phyloP scores from a whole-genome alignment of 2,888 invertebrate genomes.

The Drosophila robusta region DNA sequence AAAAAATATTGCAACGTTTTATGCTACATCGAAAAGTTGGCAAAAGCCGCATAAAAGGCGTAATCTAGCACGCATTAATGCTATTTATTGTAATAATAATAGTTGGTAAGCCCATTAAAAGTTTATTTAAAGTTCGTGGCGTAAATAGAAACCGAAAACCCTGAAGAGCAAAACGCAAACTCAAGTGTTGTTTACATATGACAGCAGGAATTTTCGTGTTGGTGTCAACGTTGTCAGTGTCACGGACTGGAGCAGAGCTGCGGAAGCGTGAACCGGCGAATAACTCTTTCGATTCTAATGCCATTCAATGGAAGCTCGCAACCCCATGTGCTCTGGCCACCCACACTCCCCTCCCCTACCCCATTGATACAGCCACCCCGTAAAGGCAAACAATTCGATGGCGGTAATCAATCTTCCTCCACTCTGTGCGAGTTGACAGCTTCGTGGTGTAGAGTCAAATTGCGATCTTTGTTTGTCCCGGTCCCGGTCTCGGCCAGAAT shows the following conservation, averaged over 20 bases:
- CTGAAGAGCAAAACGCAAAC: constrained; percentile 21
- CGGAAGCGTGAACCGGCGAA: constrained; percentile 32
- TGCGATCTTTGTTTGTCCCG: constrained; percentile 82
- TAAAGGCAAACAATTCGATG: constrained; percentile 84
- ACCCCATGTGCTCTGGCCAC: constrained; percentile 4
- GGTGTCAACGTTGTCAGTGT: constrained; percentile 45
- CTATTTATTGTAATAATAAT: constrained; percentile 3
- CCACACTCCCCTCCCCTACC: constrained; percentile 3
- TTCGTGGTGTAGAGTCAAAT: constrained; percentile 85
- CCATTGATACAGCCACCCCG: constrained; percentile 49
- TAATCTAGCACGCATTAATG: too few species aligned
- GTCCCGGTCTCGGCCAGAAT: constrained; percentile 46
- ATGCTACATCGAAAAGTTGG: background rate
- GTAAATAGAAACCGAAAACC: constrained; percentile 24
- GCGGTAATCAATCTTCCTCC: constrained; percentile 86
- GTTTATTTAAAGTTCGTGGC: constrained; percentile 49
- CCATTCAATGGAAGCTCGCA: constrained; percentile 73
- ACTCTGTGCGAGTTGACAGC: constrained; percentile 85
- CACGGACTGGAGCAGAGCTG: constrained; percentile 23
- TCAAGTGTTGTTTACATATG: constrained; percentile 75
- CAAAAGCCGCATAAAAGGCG: background rate
- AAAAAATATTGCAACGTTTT: too few species aligned
- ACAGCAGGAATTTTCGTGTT: constrained; percentile 71
- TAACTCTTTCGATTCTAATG: constrained; percentile 82
- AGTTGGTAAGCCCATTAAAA: constrained; percentile 48